Evolutionary conservation across 1,140 invertebrate genomes (phyloP).

Genomic region (Drosophila asahinai): DNA sequence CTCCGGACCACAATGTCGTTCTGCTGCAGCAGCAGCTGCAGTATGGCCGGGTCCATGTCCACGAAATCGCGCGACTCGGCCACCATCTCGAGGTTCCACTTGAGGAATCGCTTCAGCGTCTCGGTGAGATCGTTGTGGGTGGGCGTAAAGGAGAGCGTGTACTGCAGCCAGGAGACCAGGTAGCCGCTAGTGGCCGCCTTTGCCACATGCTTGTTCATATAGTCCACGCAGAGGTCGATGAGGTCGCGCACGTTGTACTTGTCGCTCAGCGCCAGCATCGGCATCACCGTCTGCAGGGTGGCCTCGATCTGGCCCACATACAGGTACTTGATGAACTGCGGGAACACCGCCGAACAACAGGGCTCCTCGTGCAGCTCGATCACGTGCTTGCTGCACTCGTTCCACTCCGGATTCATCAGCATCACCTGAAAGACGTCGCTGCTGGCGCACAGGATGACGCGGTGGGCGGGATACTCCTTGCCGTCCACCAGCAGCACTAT

Average conservation of each 20-base stretch:
- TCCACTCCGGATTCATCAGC: constrained; percentile 97
- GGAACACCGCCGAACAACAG: constrained; percentile 93
- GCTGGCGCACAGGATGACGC: constrained; percentile 96
- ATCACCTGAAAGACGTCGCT: constrained; percentile 98
- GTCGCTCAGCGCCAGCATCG: constrained; percentile 94
- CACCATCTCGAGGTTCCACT: constrained; percentile 96
- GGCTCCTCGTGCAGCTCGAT: constrained; percentile 94
- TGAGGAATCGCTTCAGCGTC: constrained; percentile 92
- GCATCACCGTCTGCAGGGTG: constrained; percentile 92
- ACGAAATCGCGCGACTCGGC: constrained; percentile 92
- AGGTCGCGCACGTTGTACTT: constrained; percentile 98
- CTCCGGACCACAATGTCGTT: constrained; percentile 95
- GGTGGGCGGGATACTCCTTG: constrained; percentile 94
- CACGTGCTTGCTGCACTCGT: constrained; percentile 93
- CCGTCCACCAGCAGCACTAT: constrained; percentile 92
- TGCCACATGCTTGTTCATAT: constrained; percentile 95
- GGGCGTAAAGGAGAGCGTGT: constrained; percentile 91
- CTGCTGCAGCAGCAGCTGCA: constrained; percentile 91
- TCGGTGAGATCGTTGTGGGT: constrained; percentile 90
- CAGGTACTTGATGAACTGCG: constrained; percentile 95
- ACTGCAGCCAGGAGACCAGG: constrained; percentile 95
- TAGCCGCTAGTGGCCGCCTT: constrained; percentile 92
- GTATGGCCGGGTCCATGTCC: constrained; percentile 92
- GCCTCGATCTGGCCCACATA: constrained; percentile 96
- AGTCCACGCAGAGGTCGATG: constrained; percentile 92